Evolutionary conservation across 2,797 vertebrate genomes (phyloP).

Genomic region (Anguilla marmorata): DNA sequence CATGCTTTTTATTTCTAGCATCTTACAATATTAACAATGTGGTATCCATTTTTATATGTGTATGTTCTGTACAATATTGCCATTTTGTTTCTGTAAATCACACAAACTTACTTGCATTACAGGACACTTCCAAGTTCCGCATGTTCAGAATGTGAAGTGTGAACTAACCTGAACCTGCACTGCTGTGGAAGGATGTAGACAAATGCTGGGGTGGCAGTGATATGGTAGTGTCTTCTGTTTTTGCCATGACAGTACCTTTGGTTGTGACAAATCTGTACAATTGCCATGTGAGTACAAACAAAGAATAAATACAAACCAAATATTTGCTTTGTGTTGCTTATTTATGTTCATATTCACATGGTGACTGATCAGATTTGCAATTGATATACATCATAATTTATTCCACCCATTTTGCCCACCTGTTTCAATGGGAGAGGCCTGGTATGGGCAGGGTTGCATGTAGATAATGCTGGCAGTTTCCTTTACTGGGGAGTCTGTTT

Average conservation of each 20-base stretch:
- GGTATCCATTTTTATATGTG: not conserved
- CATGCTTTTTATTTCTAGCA: too few species aligned
- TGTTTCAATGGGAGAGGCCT: too few species aligned
- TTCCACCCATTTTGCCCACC: too few species aligned
- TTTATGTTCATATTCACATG: too few species aligned
- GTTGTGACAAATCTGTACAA: not conserved
- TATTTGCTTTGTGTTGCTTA: too few species aligned
- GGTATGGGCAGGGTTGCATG: too few species aligned
- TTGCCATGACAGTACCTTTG: too few species aligned
- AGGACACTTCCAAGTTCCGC: not conserved
- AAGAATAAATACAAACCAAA: not conserved
- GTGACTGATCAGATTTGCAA: too few species aligned
- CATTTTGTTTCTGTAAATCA: not conserved
- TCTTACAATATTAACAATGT: too few species aligned
- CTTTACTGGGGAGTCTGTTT: too few species aligned
- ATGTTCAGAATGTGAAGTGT: not conserved
- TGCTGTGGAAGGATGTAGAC: not conserved
- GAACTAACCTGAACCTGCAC: not conserved
- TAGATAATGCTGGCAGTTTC: too few species aligned
- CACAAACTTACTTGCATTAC: not conserved
- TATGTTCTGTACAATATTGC: not conserved
- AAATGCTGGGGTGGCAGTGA: not conserved
- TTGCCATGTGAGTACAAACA: not conserved
- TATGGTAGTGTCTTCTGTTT: not conserved
- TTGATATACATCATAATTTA: too few species aligned